Conservation (phyloP, 2,113 vertebrate genomes). For the Thamnaconus septentrionalis region DNA sequence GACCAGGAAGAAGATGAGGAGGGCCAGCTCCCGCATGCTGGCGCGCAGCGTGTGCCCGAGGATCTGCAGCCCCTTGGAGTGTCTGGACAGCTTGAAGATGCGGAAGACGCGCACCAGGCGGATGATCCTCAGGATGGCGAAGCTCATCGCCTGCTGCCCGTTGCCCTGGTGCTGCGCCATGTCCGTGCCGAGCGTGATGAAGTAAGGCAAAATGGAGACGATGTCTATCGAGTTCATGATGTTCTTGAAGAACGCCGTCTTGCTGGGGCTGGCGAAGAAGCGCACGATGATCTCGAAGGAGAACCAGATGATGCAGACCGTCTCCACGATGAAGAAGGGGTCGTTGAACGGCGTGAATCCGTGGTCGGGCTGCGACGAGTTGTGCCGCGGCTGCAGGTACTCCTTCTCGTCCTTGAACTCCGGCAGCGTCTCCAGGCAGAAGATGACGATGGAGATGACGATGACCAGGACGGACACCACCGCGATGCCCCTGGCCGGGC, state of each 20-base stretch:
- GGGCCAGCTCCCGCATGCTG: slow-evolving; percentile 96
- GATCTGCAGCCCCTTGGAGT: slow-evolving; percentile 98
- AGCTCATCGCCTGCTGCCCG: slow-evolving; percentile 96
- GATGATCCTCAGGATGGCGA: slow-evolving; percentile 97
- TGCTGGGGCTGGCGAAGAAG: slow-evolving; percentile 95
- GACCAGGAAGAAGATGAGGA: slow-evolving; percentile 98
- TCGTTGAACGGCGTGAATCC: slow-evolving; percentile 95
- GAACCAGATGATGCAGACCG: slow-evolving; percentile 98
- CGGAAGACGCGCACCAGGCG: slow-evolving; percentile 95
- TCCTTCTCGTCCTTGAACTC: slow-evolving; percentile 95
- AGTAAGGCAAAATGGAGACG: slow-evolving; percentile 99
- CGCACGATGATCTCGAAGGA: slow-evolving; percentile 97
- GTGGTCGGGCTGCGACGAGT: slow-evolving; percentile 78
- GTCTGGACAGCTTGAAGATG: slow-evolving; percentile 97
- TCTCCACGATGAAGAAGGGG: slow-evolving; percentile 98
- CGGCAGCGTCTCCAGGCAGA: slow-evolving; percentile 95
- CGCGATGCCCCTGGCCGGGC: slow-evolving; percentile 92
- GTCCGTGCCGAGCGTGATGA: slow-evolving; percentile 97
- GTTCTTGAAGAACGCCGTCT: slow-evolving; percentile 94
- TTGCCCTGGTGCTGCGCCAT: slow-evolving; percentile 88
- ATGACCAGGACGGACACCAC: slow-evolving; percentile 98
- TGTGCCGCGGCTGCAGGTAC: slow-evolving; percentile 78
- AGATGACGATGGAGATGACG: slow-evolving; percentile 97
- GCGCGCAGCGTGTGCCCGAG: slow-evolving; percentile 95
- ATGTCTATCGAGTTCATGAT: slow-evolving; percentile 99